Evolutionary conservation across 2,888 invertebrate species (phyloP).

Genomic region (Desoria tigrina): DNA sequence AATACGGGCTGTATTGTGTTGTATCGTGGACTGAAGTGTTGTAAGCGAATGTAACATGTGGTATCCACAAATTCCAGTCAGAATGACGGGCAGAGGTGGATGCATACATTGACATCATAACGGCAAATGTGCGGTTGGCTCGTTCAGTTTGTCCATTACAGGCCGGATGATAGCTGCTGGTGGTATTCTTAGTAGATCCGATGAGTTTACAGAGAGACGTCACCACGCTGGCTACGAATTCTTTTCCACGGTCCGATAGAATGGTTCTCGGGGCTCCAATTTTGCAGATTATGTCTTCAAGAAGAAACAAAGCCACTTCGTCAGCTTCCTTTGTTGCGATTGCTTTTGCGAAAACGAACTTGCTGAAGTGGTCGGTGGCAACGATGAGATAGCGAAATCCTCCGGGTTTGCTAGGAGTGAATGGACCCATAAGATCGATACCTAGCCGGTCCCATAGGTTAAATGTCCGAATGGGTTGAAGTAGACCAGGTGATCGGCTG

Average conservation of each 20-base stretch:
- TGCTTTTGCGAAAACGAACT: neutral
- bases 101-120: too few species aligned
- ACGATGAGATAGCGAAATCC: neutral
- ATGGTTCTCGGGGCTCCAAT: too few species aligned
- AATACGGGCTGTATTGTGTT: slow-evolving; percentile 40
- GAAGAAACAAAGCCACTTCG: neutral
- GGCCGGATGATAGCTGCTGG: too few species aligned
- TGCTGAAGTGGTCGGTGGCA: neutral
- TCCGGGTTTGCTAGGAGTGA: too few species aligned
- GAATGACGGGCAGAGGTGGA: slow-evolving; percentile 23
- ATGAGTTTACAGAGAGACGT: too few species aligned
- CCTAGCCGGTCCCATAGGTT: neutral
- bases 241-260: too few species aligned
- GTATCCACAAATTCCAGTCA: slow-evolving; percentile 45
- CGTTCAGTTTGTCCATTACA: slow-evolving; percentile 47
- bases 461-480: neutral
- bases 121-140: slow-evolving; percentile 39
- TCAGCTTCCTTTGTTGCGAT: neutral
- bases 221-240: too few species aligned
- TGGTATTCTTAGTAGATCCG: too few species aligned
- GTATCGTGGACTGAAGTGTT: slow-evolving; percentile 37
- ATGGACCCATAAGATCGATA: neutral
- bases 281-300: too few species aligned
- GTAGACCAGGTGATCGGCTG: neutral
- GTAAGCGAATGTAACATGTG: slow-evolving; percentile 38